These are phyloP conservation scores for Stenurella melanura DNA, from an alignment of 2,888 invertebrate species.

Conservation along the genomic window DNA sequence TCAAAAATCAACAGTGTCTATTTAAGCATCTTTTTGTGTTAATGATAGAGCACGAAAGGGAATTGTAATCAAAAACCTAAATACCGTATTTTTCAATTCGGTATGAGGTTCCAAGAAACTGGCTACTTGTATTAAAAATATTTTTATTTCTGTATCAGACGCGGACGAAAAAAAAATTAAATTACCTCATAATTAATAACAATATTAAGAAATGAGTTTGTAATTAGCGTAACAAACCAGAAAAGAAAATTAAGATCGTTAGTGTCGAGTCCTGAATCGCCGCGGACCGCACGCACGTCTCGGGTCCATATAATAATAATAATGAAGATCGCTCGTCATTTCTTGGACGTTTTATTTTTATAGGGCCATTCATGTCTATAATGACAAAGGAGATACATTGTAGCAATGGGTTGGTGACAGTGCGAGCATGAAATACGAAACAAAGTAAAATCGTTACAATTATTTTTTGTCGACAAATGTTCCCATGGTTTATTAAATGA, in stretches of 20 bases:
- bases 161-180: conserved; percentile 1
- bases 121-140: too few relatives aligned
- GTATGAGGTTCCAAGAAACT: too few relatives aligned
- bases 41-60: too few relatives aligned
- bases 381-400: neutral
- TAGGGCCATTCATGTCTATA: neutral
- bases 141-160: neutral
- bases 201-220: conserved; percentile 8
- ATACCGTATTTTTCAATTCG: too few relatives aligned
- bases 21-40: too few relatives aligned
- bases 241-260: conserved; percentile 22
- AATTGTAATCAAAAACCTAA: too few relatives aligned
- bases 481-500: too few relatives aligned
- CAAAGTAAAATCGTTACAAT: too few relatives aligned
- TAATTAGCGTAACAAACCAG: conserved; percentile 14
- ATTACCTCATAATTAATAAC: conserved; percentile 18
- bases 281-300: conserved; percentile 15
- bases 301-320: neutral
- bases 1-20: too few relatives aligned
- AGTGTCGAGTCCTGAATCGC: conserved; percentile 5
- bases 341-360: neutral
- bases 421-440: too few relatives aligned
- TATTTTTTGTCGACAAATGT: too few relatives aligned
- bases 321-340: neutral
- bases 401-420: neutral